phyloP scores from a whole-genome alignment of 2,113 vertebrate species.

The Peucedramus taeniatus region DNA sequence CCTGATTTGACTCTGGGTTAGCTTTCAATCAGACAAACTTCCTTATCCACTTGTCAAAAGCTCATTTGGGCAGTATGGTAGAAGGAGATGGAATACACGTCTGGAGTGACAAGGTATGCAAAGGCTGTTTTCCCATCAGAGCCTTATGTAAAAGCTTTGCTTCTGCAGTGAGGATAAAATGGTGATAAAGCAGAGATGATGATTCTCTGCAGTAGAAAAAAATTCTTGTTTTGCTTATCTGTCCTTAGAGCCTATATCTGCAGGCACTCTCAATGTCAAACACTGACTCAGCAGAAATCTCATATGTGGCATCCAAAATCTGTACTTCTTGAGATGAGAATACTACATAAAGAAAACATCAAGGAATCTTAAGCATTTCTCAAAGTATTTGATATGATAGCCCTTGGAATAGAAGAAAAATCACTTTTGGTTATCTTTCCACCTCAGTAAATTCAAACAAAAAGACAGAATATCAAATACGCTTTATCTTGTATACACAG shows the following conservation, averaged over 20 bases:
- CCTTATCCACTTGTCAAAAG: not conserved
- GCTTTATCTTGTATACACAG: constrained; percentile 21
- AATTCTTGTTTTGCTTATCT: not conserved
- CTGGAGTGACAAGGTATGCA: not conserved
- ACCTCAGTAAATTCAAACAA: constrained; percentile 22
- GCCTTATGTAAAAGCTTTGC: not conserved
- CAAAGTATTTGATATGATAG: not conserved
- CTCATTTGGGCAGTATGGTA: not conserved
- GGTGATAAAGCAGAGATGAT: not conserved
- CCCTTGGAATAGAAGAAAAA: not conserved
- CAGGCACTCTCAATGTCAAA: not conserved
- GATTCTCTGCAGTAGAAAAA: not conserved
- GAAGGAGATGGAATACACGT: not conserved
- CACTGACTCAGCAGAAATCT: not conserved
- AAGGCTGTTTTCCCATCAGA: not conserved
- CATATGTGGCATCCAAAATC: not conserved
- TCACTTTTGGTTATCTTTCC: not conserved
- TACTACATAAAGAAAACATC: not conserved
- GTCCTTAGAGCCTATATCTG: not conserved
- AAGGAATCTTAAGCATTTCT: not conserved
- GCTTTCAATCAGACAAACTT: not conserved
- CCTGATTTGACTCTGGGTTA: not conserved
- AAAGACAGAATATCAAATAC: constrained; percentile 32
- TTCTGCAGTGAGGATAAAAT: not conserved
- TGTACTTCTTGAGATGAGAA: not conserved